These are phyloP conservation scores for Tachystola acroxantha DNA, from an alignment of 2,888 invertebrate genomes.

Conservation along the genomic window DNA sequence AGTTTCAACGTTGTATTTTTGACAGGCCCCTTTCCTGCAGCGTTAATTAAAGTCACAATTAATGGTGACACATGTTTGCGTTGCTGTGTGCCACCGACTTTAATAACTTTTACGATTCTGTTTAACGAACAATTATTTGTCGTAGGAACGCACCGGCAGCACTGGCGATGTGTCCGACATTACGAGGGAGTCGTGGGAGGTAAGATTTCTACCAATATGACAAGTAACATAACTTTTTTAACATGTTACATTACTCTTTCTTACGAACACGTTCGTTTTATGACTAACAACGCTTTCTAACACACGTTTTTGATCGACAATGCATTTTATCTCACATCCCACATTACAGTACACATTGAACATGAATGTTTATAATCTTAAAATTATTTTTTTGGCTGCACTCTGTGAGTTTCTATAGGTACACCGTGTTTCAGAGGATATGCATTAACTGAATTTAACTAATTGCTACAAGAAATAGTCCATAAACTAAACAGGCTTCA, in stretches of 20 bases:
- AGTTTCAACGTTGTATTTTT: too few relatives aligned
- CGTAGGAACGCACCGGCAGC: constrained; percentile 79
- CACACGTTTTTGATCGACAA: constrained; percentile 44
- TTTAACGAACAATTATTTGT: constrained; percentile 25
- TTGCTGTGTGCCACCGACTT: not conserved
- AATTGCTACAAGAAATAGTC: too few relatives aligned
- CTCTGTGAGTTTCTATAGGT: constrained; percentile 21
- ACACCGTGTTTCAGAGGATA: too few relatives aligned
- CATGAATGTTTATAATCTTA: constrained; percentile 39
- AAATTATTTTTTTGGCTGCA: constrained; percentile 22
- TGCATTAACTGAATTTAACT: too few relatives aligned
- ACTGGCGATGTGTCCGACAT: constrained; percentile 87
- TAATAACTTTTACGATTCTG: constrained; percentile 2
- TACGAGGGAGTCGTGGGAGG: constrained; percentile 96
- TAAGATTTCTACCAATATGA: constrained; percentile 66
- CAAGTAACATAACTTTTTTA: constrained; percentile 10
- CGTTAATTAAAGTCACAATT: too few relatives aligned
- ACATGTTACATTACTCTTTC: constrained; percentile 17
- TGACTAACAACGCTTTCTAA: constrained; percentile 43
- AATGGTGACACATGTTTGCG: not conserved
- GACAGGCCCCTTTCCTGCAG: too few relatives aligned
- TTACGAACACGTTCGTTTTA: constrained; percentile 37
- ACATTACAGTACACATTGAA: constrained; percentile 71
- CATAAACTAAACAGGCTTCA: too few relatives aligned
- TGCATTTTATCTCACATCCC: constrained; percentile 50